Evolutionary conservation across 53 echinoderm and acorn worm genomes (phyloP).

Genomic region (Apostichopus leukothele): DNA sequence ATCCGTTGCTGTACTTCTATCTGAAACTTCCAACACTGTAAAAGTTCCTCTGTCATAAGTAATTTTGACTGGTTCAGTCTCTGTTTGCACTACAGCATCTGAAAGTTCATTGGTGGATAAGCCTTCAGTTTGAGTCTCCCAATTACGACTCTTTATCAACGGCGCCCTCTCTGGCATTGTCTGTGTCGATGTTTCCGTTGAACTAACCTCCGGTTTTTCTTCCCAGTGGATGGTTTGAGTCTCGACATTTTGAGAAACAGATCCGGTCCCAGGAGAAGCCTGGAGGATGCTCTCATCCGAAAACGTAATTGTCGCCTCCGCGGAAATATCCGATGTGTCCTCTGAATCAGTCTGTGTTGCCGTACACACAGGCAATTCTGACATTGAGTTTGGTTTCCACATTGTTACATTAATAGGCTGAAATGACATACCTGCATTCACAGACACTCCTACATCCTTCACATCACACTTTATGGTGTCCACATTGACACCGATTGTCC

Average conservation of each 20-base stretch:
- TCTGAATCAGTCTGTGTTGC: conserved; percentile 31
- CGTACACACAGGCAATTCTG: background rate
- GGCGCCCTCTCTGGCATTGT: conserved; percentile 10
- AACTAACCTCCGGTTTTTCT: background rate
- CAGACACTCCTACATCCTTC: conserved; percentile 16
- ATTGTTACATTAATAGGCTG: conserved; percentile 36
- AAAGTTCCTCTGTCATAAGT: conserved; percentile 18
- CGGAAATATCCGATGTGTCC: background rate
- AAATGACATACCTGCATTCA: background rate
- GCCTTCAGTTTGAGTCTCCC: conserved; percentile 39
- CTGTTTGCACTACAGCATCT: background rate
- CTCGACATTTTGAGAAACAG: background rate
- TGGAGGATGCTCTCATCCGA: background rate
- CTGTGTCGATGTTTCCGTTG: conserved; percentile 2
- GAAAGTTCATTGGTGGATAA: background rate
- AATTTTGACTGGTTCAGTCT: conserved; percentile 11
- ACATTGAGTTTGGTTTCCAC: conserved; percentile 33
- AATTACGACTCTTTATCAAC: background rate
- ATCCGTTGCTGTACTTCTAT: conserved; percentile 16
- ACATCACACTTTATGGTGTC: conserved; percentile 21
- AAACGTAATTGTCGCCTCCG: background rate
- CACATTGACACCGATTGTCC: conserved; percentile 27
- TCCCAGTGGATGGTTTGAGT: background rate
- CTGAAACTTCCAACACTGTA: background rate
- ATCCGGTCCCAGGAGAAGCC: background rate